Conservation (phyloP, 92 coral and sea anemone species). For the Siderastrea radians region DNA sequence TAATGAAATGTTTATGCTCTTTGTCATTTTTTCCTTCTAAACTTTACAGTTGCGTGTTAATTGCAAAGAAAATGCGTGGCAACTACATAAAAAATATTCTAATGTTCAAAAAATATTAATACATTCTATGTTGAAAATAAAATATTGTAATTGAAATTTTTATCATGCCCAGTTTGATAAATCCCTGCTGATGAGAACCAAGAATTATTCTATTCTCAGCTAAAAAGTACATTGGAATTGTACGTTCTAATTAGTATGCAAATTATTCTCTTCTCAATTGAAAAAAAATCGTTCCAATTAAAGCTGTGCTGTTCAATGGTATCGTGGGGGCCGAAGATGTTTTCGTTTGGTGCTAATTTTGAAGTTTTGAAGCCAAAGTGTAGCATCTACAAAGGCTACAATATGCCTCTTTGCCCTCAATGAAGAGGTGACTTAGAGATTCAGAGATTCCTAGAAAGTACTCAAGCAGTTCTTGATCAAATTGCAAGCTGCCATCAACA, state of each 20-base stretch:
- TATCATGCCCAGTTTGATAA: not conserved
- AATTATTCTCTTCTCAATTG: not conserved
- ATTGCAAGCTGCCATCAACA: slow-evolving; percentile 28
- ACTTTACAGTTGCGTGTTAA: slow-evolving; percentile 8
- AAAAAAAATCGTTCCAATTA: too few relatives aligned
- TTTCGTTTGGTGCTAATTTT: slow-evolving; percentile 2
- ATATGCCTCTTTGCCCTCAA: slow-evolving; percentile 36
- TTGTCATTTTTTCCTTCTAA: not conserved
- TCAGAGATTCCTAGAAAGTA: slow-evolving; percentile 10
- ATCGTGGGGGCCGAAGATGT: not conserved
- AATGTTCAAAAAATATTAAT: not conserved
- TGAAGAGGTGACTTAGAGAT: slow-evolving; percentile 36
- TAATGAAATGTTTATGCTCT: slow-evolving; percentile 1
- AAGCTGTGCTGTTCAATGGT: not conserved
- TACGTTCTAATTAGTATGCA: not conserved
- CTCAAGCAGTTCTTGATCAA: slow-evolving; percentile 37
- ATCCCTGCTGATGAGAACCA: too few relatives aligned
- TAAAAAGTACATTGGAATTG: too few relatives aligned
- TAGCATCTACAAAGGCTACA: not conserved
- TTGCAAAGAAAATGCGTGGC: slow-evolving; percentile 5
- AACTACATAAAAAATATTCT: not conserved
- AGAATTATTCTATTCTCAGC: too few relatives aligned
- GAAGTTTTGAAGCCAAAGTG: not conserved
- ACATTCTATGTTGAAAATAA: not conserved
- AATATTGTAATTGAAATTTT: not conserved